Conservation (phyloP, 30 jellyfish, hydroid and myxozoan genomes). For the Chironex yamaguchii region DNA sequence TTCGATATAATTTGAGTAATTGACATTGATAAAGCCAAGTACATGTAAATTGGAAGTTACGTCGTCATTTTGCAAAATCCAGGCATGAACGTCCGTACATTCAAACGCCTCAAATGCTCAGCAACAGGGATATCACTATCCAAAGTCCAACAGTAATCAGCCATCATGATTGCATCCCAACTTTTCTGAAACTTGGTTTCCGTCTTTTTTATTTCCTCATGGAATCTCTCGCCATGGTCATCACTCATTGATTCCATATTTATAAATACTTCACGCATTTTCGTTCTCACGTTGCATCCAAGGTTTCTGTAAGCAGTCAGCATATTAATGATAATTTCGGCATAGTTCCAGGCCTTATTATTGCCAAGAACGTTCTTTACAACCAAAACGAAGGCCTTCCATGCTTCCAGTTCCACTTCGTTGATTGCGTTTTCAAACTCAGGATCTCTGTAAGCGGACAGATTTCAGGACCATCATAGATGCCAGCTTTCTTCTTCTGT, state of each 20-base stretch:
- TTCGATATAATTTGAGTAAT: too few species aligned
- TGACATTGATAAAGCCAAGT: too few species aligned
- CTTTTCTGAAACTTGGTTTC: background rate
- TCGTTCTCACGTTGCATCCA: background rate
- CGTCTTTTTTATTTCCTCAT: background rate
- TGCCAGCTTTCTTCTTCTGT: slow-evolving; percentile 32
- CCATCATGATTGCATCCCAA: background rate
- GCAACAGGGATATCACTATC: too few species aligned
- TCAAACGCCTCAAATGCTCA: too few species aligned
- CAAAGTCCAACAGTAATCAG: too few species aligned
- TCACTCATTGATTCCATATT: slow-evolving; percentile 1
- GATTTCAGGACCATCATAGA: slow-evolving; percentile 37
- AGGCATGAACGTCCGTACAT: too few species aligned
- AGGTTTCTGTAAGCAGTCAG: background rate
- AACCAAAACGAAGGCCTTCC: background rate
- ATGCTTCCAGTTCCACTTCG: slow-evolving; percentile 3
- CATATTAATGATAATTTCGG: background rate
- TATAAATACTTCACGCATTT: too few species aligned
- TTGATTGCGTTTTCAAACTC: background rate
- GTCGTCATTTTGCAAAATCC: too few species aligned
- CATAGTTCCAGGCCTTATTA: background rate
- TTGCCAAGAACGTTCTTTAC: background rate
- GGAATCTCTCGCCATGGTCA: slow-evolving; percentile 6
- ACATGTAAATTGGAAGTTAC: too few species aligned
- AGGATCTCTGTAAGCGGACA: slow-evolving; percentile 37